phyloP scores from a whole-genome alignment of 1,140 invertebrate genomes.

The Pectinophora gossypiella region DNA sequence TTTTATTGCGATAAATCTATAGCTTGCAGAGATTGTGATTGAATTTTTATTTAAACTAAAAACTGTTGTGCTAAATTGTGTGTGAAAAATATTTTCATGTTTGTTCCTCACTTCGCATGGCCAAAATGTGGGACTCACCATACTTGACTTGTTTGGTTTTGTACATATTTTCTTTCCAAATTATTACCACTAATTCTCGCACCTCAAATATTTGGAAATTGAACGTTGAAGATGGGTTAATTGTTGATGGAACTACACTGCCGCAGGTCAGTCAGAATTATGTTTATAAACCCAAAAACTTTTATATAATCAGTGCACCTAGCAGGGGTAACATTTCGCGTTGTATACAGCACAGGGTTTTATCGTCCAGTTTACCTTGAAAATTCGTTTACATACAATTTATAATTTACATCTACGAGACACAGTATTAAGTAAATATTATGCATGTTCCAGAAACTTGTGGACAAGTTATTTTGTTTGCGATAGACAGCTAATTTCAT shows the following conservation, averaged over 20 bases:
- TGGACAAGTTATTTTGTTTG: no score
- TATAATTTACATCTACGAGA: no score
- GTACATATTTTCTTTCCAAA: conserved; percentile 79
- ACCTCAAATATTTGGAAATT: conserved; percentile 85
- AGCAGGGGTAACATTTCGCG: no score
- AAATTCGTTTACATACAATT: background rate
- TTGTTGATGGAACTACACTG: conserved; percentile 77
- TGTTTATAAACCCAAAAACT: conserved; percentile 26
- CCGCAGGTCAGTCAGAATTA: conserved; percentile 61
- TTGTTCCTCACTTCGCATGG: conserved; percentile 34
- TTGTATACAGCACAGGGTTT: background rate
- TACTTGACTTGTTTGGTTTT: conserved; percentile 74
- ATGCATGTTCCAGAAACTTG: no score
- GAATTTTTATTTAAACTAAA: background rate
- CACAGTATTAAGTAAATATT: no score
- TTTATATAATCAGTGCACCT: conserved; percentile 50
- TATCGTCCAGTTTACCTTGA: background rate
- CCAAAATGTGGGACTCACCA: conserved; percentile 69
- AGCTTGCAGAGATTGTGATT: background rate
- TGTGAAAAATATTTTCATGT: conserved; percentile 48
- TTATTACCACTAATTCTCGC: conserved; percentile 82
- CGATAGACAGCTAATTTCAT: background rate
- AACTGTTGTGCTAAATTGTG: conserved; percentile 4
- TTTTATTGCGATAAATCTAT: background rate
- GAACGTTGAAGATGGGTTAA: conserved; percentile 80